Evolutionary conservation across 2,888 invertebrate genomes (phyloP).

Genomic region (Diadromus collaris): DNA sequence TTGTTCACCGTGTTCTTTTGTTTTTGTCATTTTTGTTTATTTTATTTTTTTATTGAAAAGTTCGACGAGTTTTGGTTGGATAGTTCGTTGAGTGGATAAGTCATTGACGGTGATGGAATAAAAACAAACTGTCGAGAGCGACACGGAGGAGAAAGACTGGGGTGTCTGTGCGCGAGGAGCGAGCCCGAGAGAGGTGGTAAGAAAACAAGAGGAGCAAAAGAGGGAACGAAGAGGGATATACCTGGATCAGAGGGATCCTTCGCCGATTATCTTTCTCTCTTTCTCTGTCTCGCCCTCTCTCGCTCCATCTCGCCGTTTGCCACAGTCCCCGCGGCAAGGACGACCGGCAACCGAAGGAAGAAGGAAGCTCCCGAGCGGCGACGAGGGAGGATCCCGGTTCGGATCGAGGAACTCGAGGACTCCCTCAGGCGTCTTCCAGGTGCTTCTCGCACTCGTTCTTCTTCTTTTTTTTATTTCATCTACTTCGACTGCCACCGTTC

Average conservation of each 20-base stretch:
- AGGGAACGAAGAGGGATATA: conserved; percentile 28
- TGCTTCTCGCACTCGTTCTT: conserved; percentile 20
- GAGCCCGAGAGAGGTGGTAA: conserved; percentile 8
- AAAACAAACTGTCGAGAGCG: not conserved
- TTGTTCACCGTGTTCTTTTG: no score
- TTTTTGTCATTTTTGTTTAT: conserved; percentile 50
- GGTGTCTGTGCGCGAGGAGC: conserved; percentile 1
- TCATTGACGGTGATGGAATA: not conserved
- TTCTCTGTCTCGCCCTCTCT: conserved; percentile 41
- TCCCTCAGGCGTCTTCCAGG: conserved; percentile 51
- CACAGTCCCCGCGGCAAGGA: conserved; percentile 67
- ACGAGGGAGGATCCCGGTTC: conserved; percentile 57
- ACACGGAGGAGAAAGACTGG: not conserved
- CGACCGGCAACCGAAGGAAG: conserved; percentile 53
- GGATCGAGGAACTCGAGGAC: conserved; percentile 39
- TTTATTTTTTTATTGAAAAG: conserved; percentile 12
- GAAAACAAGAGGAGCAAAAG: conserved; percentile 1
- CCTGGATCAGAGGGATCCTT: conserved; percentile 43
- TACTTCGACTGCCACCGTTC: conserved; percentile 29
- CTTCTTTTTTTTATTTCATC: not conserved
- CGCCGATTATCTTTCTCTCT: conserved; percentile 17
- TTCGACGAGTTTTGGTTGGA: not conserved
- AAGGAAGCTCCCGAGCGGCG: conserved; percentile 52
- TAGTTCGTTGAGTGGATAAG: not conserved
- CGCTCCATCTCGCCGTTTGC: conserved; percentile 50